Base-by-base conservation (phyloP, 2,797 vertebrate species). In the Chaenodraco wilsoni region DNA sequence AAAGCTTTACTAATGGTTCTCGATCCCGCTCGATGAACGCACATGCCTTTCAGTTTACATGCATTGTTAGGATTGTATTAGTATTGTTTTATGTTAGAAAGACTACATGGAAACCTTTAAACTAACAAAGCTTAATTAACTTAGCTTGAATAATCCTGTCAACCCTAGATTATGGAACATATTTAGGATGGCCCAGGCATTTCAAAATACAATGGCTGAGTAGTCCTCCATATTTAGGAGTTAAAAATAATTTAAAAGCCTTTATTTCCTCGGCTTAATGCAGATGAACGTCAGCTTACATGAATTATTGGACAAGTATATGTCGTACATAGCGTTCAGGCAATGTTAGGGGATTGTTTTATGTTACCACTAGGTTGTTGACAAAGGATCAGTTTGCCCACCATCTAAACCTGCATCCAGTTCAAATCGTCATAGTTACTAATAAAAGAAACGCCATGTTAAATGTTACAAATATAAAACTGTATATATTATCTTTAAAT, bases 401-500 rank as follows among this genome's bases (percentile, higher is more conserved):
- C 27, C 27, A 37, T 37, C 33, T 9, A 9, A 51, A 63, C 1
- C 33, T 14, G 23, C 8, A 55, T 48, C 50, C 8, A 16, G 19
- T 64, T 40, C n/a, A 65, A 54, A 31, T 54, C 4, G 50, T 12
- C 6, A 58, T 4, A 50, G 21, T 41, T 44, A 81, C 15, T 43
- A 33, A 51, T 9, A 15, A 13, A 46, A 11, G 16, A 48, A 8
- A 40, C 2, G 27, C 4, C 27, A 45, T 59, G 54, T 3, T 15
- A 51, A 45, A 50, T 27, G 27, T n/a, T 56, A 15, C n/a, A 5
- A 37, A 12, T 5, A 55, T 2, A n/a, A n/a, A 23, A 17, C 12
- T 14, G 14, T 19, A 3, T 59, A 13, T 46, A 33, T 54, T 68
- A 3, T 45, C 19, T 66, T 21, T 41, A 46, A 75, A 68, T 60